Evolutionary conservation across 2,113 vertebrate species (phyloP), one percentile per base, ranked within the genome.

Genomic region (Poeciliopsis turrubarensis): DNA sequence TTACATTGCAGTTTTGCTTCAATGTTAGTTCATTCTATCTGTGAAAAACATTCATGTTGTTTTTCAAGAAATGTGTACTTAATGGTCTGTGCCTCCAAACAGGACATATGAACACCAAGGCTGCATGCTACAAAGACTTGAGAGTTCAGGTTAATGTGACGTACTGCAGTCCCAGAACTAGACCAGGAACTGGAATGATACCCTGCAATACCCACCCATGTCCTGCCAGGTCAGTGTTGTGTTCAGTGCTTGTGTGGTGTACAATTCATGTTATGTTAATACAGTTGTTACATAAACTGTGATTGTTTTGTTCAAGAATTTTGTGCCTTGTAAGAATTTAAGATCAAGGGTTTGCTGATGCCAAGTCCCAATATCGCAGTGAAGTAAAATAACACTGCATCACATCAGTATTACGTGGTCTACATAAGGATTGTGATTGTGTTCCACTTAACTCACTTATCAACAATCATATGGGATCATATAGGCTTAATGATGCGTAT

Each of bases 101-200:
- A 97, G 96, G 96, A 26, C 93, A 94, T 77, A 96, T 96, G 94
- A 94, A 83, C 84, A 94, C 94, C 3, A 95, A 93, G 78, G 87
- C 89, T 37, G 93, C 89, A 0, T 97, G 97, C 87, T 97, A 95
- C 89, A 93, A 87, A 90, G 96, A 97, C 87, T 76, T 95, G 83
- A 89, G 88, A 66, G 75, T 93, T 8, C 95, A 93, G 65, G 96
- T 97, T 62, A 95, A 96, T 31, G 70, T 81, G 0, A 95, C 96
- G 0, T 90, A 94, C 91, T 97, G 97, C 86, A 96, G 90, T 75
- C 91, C 94, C 11, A 92, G 84, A 80, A 88, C 91, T 14, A 93
- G 82, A 41, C 96, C 96, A 0, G 75, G 83, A 32, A 90, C 92
- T 4, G 94, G 95, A 72, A 51, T 83, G 22, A 80, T 93, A 51